Percentiles rank a stretch among this genome's conserved stretches.
These are phyloP conservation scores for Patiria pectinifera DNA, from an alignment of 53 echinoderm and acorn worm species.

Conservation along the genomic window DNA sequence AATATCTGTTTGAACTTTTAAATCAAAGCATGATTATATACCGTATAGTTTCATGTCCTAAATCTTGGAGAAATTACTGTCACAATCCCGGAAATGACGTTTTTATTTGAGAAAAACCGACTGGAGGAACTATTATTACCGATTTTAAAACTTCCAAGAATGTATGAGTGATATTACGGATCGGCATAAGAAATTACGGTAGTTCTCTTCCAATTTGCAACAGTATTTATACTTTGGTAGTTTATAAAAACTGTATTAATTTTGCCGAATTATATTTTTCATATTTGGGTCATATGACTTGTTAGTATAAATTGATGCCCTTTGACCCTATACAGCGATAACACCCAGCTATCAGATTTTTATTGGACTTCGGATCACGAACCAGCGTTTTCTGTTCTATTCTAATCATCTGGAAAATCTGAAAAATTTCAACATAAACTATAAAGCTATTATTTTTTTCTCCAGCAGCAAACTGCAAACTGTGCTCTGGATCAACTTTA, in stretches of 20 bases:
- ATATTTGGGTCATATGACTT: neutral
- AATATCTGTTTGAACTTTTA: too few relatives aligned
- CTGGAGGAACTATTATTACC: neutral
- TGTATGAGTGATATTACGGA: neutral
- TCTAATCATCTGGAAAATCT: too few relatives aligned
- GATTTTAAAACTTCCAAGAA: neutral
- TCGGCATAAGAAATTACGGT: neutral
- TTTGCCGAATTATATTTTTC: neutral
- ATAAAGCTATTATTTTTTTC: neutral
- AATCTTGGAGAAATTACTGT: too few relatives aligned
- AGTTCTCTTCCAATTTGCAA: neutral
- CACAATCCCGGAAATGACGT: neutral
- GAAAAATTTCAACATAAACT: neutral
- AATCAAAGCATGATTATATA: neutral
- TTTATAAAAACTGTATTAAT: neutral
- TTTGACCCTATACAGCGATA: neutral
- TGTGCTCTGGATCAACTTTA: too few relatives aligned
- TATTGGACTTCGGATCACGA: too few relatives aligned
- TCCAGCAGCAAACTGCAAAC: too few relatives aligned
- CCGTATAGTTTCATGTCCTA: neutral
- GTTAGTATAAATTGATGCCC: neutral
- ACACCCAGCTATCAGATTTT: neutral
- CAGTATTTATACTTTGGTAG: too few relatives aligned
- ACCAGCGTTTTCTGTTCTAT: too few relatives aligned
- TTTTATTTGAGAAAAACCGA: constrained; percentile 1